These are phyloP conservation scores for Sternarchorhynchus goeldii DNA, from an alignment of 2,797 vertebrate genomes.

Conservation along the genomic window DNA sequence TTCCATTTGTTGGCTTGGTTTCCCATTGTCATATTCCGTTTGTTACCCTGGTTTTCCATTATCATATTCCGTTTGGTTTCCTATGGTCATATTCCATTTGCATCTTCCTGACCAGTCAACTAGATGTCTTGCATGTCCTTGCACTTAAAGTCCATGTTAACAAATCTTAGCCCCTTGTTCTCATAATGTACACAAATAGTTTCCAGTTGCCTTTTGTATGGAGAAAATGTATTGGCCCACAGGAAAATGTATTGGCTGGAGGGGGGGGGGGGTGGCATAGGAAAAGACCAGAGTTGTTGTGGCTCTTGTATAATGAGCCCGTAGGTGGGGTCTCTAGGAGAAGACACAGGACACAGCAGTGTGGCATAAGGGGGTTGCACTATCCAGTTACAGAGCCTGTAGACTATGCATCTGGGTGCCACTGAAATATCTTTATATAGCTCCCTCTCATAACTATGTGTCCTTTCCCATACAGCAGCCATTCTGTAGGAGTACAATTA, in stretches of 20 bases:
- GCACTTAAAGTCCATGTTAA: neutral
- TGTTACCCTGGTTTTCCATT: neutral
- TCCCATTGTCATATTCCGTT: neutral
- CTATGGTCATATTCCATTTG: slow-evolving; percentile 13
- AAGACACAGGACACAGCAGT: neutral
- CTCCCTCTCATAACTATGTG: slow-evolving; percentile 4
- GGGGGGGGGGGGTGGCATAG: neutral
- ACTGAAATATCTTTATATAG: slow-evolving; percentile 45
- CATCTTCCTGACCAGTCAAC: slow-evolving; percentile 2
- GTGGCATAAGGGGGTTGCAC: neutral
- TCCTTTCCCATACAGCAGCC: neutral
- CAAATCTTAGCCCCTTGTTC: neutral
- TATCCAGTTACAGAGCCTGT: slow-evolving; percentile 31
- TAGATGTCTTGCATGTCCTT: neutral
- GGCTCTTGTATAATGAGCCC: neutral
- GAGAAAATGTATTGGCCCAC: neutral
- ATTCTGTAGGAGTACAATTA: neutral
- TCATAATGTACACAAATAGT: neutral
- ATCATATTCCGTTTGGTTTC: neutral
- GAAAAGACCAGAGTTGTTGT: slow-evolving; percentile 4
- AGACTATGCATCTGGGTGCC: slow-evolving; percentile 22
- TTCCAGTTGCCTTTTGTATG: neutral
- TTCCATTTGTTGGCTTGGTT: slow-evolving; percentile 4
- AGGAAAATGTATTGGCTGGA: neutral
- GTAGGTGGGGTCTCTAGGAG: slow-evolving; percentile 2